Evolutionary conservation across 1,140 invertebrate genomes (phyloP), one percentile per base, ranked within the genome.

Genomic region (Penaeus indicus): DNA sequence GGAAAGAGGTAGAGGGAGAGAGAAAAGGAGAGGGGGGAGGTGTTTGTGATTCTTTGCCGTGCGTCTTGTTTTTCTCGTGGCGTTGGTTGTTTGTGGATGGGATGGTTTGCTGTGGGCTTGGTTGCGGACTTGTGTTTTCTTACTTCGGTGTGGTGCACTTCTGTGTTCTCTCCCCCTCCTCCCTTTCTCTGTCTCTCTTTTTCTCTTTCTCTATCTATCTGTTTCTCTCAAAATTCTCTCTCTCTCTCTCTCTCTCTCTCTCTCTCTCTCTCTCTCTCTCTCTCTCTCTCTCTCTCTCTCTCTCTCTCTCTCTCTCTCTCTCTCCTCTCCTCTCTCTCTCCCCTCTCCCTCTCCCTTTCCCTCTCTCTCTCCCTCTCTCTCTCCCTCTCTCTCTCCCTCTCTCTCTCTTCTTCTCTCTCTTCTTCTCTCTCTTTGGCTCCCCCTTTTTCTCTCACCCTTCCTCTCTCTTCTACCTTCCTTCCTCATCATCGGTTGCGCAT

Each of bases 271-370:
- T 32, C 32, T 32, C 32, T 32, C 32, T 32, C 32, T 32, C 21
- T 69, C 19, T 16, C 19, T 69, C 67, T 69, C 67, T 69, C 67
- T 21, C 32, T 32, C 32, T 32, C 67, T 69, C 67, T 69, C 67
- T 69, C 67, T 69, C 67, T 22, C 67, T 69, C 67, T 22, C 67
- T 69, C 67, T 22, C 67, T 69, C 69, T 27, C 69, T 75, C 69
- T 19, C 69, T 72, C 69, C 38, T n/a, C 2, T n/a, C 38, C 69
- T 72, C 69, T 27, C 69, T 72, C 69, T 27, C 69, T n/a, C 69
- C 0, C 25, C 32, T 75, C 69, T 27, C 5, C 3, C 38, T 27
- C 21, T 75, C 16, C 5, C 1, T 75, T 3, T 75, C 4, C 18
- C 69, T 27, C 5, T 75, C 25, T 8, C 5, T 18, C 25, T 75